Base-by-base conservation (phyloP, 1,140 invertebrate genomes). In the Drosophila repletoides region DNA sequence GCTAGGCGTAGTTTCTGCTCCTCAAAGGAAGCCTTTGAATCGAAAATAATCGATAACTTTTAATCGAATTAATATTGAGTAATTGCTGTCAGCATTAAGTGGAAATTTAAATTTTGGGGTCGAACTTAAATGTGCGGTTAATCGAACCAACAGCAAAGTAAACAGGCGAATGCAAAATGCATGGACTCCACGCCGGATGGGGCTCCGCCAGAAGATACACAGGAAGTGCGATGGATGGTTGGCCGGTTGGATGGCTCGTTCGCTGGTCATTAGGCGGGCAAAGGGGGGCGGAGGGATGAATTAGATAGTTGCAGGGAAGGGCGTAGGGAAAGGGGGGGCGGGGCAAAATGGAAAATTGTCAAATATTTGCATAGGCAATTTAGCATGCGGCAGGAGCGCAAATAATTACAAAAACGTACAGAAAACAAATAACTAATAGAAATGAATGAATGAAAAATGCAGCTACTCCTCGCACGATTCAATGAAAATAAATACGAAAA, bases 401-500 rank as follows among this genome's bases (percentile, higher is more conserved):
- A 86, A 86, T 86, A 86, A 86, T 87, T 86, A 80, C 80, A 87
- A 86, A 86, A 87, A 87, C 76, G 75, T 80, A 73, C 72, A 48
- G 76, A 87, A 87, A 87, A 87, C 68, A 86, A 86, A 86, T 80
- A 84, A 79, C 79, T 84, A 84, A 86, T 84, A 76, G 80, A 72
- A 79, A 76, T 72, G 70, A 43, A 76, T 72, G 69, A 58, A 68
- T 66, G 36, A 24, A 66, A 66, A 36, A 60, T 28, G 3, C 38
- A 55, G n/a, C 10, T 22, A 34, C 21, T 14, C 49, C 9, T 10
- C 28, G 7, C 9, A 43, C 38, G n/a, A 3, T 14, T 43, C 55
- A 63, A 70, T 76, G 48, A 60, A 75, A 65, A 59, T 55, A 79
- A 74, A 75, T 55, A 56, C 59, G 43, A 61, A 58, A 53, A 49